Evolutionary conservation across 2,888 invertebrate genomes (phyloP).

Genomic region (Eristalis intricaria): DNA sequence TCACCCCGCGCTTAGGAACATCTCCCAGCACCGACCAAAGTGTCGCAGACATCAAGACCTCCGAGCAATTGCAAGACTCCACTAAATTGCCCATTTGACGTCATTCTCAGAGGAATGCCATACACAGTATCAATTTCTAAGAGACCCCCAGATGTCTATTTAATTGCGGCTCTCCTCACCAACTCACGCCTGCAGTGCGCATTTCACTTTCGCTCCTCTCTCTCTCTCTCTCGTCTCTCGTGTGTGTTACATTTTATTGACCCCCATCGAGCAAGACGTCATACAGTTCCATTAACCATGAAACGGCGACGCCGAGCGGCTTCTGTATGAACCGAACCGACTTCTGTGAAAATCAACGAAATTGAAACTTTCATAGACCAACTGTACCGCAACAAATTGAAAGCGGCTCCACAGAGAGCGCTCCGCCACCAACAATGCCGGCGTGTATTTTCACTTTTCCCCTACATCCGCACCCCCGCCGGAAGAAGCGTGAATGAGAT

Average conservation of each 20-base stretch:
- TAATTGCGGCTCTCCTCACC: neutral
- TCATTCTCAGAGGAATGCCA: neutral
- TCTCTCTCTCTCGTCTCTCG: no score
- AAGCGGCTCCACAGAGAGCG: conserved; percentile 2
- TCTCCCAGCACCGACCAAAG: neutral
- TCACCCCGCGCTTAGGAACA: neutral
- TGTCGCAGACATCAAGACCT: neutral
- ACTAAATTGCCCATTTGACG: neutral
- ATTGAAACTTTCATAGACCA: conserved; percentile 17
- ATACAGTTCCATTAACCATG: conserved; percentile 11
- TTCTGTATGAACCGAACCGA: neutral
- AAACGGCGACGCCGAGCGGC: neutral
- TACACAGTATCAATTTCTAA: neutral
- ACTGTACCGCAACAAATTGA: conserved; percentile 2
- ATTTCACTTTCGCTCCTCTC: conserved; percentile 29
- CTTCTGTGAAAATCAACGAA: neutral
- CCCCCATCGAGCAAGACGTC: conserved; percentile 10
- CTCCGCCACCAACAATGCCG: neutral
- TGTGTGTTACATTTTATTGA: conserved; percentile 4
- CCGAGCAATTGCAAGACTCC: neutral
- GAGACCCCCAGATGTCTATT: neutral
- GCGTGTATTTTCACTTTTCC: conserved; percentile 2
- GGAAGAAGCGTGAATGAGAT: neutral
- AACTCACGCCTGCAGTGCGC: neutral
- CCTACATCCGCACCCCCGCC: neutral